These are phyloP conservation scores for Orius insidiosus DNA, from an alignment of 1,140 invertebrate genomes.

Conservation along the genomic window DNA sequence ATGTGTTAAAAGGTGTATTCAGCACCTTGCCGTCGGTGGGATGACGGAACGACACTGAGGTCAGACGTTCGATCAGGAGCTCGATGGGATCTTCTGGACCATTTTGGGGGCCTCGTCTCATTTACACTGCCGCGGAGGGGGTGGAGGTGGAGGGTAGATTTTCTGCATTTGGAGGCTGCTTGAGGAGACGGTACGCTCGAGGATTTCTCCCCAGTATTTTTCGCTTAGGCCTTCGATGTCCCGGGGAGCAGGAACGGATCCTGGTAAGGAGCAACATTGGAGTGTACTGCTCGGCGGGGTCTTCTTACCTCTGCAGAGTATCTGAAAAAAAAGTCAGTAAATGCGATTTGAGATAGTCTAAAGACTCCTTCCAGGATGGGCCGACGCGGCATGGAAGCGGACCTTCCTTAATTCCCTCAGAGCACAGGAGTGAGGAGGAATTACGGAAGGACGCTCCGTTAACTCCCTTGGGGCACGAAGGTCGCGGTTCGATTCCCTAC, in stretches of 20 bases:
- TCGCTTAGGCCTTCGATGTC: conserved; percentile 52
- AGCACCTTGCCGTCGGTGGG: background rate
- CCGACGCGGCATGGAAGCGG: no score
- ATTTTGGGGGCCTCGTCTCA: conserved; percentile 8
- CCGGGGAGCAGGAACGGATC: conserved; percentile 20
- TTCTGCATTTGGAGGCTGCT: conserved; percentile 46
- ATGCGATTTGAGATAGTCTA: no score
- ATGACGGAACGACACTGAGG: conserved; percentile 3
- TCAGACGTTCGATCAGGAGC: conserved; percentile 10
- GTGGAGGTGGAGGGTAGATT: conserved; percentile 21
- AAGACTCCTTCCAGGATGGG: no score
- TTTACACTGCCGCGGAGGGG: conserved; percentile 10
- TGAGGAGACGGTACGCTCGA: conserved; percentile 49
- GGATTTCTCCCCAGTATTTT: conserved; percentile 58
- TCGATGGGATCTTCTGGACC: background rate
- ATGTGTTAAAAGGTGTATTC: background rate
- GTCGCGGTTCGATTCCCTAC: no score
- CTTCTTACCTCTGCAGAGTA: conserved; percentile 16
- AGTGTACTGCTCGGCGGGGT: background rate
- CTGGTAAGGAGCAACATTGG: conserved; percentile 10
- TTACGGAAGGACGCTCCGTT: no score
- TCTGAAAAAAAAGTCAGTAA: conserved; percentile 5
- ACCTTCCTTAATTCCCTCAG: no score
- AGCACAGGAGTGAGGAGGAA: no score
- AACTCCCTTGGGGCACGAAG: no score